Conservation (phyloP, 64 coral and sea anemone species). For the Catalaphyllia jardinei region DNA sequence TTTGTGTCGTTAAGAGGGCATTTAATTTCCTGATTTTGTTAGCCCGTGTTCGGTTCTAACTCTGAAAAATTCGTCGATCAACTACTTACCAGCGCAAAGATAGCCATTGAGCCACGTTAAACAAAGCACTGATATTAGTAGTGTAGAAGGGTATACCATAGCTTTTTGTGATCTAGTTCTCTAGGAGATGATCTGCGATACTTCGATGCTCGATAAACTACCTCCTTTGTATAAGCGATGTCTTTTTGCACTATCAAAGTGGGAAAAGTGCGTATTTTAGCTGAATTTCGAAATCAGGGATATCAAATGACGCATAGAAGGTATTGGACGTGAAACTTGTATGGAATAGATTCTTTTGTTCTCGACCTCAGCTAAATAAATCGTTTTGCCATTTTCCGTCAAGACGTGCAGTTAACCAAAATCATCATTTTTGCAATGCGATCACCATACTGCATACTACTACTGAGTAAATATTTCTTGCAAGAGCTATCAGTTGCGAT, state of each 20-base stretch:
- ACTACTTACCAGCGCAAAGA: not conserved
- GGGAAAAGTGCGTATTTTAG: not conserved
- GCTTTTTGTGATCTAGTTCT: too few species aligned
- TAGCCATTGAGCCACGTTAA: not conserved
- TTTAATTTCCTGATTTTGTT: too few species aligned
- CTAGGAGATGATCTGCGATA: too few species aligned
- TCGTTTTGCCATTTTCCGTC: not conserved
- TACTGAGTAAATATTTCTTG: not conserved
- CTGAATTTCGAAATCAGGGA: not conserved
- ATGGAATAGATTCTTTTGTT: slow-evolving; percentile 2
- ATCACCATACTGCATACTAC: not conserved
- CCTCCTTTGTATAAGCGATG: not conserved
- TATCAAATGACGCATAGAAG: not conserved
- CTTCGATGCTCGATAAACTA: too few species aligned
- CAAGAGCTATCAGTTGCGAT: too few species aligned
- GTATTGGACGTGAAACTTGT: not conserved
- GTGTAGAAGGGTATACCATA: not conserved
- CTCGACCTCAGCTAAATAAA: not conserved
- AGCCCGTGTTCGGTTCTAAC: too few species aligned
- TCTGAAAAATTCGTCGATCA: too few species aligned
- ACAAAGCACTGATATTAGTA: not conserved
- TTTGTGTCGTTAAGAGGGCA: too few species aligned
- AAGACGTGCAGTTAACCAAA: too few species aligned
- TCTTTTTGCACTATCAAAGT: not conserved
- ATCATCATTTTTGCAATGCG: too few species aligned